Evolutionary conservation across 1,140 invertebrate genomes (phyloP).

Genomic region (Atta cephalotes): DNA sequence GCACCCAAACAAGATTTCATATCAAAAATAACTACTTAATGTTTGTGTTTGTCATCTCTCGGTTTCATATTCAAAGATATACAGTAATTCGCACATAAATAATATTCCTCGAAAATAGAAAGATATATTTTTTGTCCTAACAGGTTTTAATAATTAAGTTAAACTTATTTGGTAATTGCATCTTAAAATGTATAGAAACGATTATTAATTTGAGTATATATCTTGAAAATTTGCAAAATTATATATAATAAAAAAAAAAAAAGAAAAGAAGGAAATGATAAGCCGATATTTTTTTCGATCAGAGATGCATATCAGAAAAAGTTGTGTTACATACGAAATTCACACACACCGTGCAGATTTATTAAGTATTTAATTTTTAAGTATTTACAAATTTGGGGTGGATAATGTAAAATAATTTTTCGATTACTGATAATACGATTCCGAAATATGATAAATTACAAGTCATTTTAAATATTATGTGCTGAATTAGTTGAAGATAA

Average conservation of each 20-base stretch:
- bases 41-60: constrained; percentile 36
- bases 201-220: background rate
- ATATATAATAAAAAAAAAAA: too few species aligned
- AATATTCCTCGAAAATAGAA: constrained; percentile 27
- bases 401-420: background rate
- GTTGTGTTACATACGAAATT: background rate
- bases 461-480: background rate
- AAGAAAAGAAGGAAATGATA: background rate
- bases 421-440: background rate
- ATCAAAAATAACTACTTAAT: constrained; percentile 53
- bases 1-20: constrained; percentile 37
- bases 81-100: constrained; percentile 8
- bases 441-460: background rate
- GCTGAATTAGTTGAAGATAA: background rate
- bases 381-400: background rate
- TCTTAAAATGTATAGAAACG: background rate
- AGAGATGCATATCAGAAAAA: background rate
- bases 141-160: background rate
- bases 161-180: background rate
- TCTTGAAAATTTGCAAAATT: background rate
- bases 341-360: background rate
- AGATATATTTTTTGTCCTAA: background rate
- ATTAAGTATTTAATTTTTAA: constrained; percentile 35
- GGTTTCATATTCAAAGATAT: constrained; percentile 10
- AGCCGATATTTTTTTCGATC: background rate